Conservation (phyloP, 2,797 vertebrate genomes). For the Echeneis naucrates region DNA sequence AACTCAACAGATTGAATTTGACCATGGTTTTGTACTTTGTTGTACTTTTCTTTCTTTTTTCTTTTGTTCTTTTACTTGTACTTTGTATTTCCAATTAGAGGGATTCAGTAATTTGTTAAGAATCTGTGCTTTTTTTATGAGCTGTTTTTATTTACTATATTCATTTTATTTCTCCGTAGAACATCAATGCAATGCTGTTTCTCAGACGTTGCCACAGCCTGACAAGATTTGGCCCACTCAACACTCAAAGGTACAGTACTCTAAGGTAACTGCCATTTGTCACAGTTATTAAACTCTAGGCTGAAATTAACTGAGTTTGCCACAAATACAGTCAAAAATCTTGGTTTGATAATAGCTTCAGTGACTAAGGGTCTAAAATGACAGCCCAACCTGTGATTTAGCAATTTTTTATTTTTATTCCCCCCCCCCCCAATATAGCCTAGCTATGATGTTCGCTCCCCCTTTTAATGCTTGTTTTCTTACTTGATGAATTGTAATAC, state of each 20-base stretch:
- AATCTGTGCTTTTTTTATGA: neutral
- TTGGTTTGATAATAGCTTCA: neutral
- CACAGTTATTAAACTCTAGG: neutral
- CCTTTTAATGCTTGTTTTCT: neutral
- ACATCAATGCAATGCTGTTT: slow-evolving; percentile 79
- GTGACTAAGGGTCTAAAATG: neutral
- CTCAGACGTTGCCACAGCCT: slow-evolving; percentile 76
- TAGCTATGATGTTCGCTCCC: neutral
- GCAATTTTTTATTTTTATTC: neutral
- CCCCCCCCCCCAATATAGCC: too few relatives aligned
- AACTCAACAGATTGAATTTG: neutral
- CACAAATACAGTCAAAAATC: slow-evolving; percentile 9
- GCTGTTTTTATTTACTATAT: neutral
- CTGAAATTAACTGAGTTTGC: too few relatives aligned
- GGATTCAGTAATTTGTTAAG: neutral
- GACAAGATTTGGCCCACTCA: slow-evolving; percentile 54
- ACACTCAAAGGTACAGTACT: slow-evolving; percentile 69
- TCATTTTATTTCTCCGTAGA: slow-evolving; percentile 43
- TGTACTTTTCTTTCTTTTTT: too few relatives aligned
- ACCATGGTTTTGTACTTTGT: neutral
- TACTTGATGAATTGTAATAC: neutral
- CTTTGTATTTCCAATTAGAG: neutral
- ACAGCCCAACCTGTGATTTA: neutral
- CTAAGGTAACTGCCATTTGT: neutral
- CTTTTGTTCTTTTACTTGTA: too few relatives aligned